phyloP scores from a whole-genome alignment of 1,140 invertebrate species.

The Anastatus disparis region DNA sequence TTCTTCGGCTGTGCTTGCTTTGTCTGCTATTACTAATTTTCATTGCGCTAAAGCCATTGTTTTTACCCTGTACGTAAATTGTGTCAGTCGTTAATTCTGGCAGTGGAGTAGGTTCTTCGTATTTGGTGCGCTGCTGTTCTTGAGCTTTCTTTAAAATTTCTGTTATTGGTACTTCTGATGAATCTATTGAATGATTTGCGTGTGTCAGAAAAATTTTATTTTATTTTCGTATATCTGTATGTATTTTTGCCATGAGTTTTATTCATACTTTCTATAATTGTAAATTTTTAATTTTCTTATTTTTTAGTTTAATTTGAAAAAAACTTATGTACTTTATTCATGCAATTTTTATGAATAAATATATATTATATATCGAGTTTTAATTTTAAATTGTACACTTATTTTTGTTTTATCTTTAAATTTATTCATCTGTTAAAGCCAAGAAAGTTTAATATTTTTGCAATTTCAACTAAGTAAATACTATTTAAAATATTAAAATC shows the following conservation, averaged over 20 bases:
- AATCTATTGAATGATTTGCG: too few species aligned
- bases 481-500: background rate
- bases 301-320: background rate
- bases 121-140: slow-evolving; percentile 50
- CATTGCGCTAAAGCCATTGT: slow-evolving; percentile 59
- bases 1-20: slow-evolving; percentile 38
- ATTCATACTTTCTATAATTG: background rate
- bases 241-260: too few species aligned
- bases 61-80: slow-evolving; percentile 61
- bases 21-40: slow-evolving; percentile 52
- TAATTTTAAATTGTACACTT: too few species aligned
- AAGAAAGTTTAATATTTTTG: too few species aligned
- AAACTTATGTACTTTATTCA: too few species aligned
- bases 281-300: background rate
- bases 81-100: slow-evolving; percentile 58
- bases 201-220: too few species aligned
- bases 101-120: slow-evolving; percentile 55
- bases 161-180: slow-evolving; percentile 59
- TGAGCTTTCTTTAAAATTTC: slow-evolving; percentile 58
- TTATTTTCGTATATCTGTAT: too few species aligned
- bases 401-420: too few species aligned
- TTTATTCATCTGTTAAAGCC: too few species aligned
- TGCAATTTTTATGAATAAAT: too few species aligned
- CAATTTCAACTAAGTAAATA: too few species aligned
- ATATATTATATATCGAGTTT: too few species aligned